Conservation (phyloP, 1,140 invertebrate genomes). For the Anastrepha obliqua region DNA sequence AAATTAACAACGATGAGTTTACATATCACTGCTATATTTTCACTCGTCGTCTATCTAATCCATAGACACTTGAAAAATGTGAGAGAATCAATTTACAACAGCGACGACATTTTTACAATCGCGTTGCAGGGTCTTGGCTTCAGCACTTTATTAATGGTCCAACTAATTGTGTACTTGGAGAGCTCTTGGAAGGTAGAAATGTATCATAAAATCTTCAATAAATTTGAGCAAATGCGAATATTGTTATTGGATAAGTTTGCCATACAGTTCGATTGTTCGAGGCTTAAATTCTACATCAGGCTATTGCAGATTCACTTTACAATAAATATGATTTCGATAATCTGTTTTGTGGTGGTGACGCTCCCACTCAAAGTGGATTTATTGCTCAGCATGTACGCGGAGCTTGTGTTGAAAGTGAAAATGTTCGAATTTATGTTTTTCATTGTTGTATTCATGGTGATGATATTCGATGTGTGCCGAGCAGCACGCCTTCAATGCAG, state of each 20-base stretch:
- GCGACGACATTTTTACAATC: not conserved
- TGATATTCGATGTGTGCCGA: not conserved
- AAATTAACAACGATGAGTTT: not conserved
- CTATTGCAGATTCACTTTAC: not conserved
- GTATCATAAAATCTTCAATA: not conserved
- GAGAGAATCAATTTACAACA: not conserved
- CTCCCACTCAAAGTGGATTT: not conserved
- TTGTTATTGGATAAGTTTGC: not conserved
- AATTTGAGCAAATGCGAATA: constrained; percentile 25
- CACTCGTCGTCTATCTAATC: not conserved
- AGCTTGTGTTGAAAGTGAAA: constrained; percentile 37
- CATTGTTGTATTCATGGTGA: constrained; percentile 4
- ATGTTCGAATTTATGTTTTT: constrained; percentile 24
- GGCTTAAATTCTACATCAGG: not conserved
- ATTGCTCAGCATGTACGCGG: not conserved
- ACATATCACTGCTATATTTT: not conserved
- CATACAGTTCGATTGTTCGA: not conserved
- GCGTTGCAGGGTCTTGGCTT: not conserved
- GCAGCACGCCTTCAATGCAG: not conserved
- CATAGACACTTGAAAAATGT: not conserved
- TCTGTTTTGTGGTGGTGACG: not conserved
- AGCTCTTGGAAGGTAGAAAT: not conserved
- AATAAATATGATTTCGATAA: not conserved
- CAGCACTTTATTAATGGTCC: not conserved
- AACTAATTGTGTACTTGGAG: not conserved